These are phyloP conservation scores for Torymus tubicola DNA, from an alignment of 2,888 invertebrate genomes.

Conservation along the genomic window DNA sequence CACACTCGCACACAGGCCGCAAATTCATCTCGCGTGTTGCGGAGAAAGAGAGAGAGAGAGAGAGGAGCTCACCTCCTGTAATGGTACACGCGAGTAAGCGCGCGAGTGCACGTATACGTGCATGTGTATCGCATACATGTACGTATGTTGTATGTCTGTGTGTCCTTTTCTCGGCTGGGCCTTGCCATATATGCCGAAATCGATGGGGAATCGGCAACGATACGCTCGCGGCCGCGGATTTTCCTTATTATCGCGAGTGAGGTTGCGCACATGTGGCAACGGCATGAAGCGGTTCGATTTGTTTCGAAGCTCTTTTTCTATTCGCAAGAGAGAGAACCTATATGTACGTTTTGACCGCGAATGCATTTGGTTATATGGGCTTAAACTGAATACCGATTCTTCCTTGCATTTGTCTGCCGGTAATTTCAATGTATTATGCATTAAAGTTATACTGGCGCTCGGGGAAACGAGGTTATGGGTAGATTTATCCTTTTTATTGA, in stretches of 20 bases:
- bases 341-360: too few relatives aligned
- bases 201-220: neutral
- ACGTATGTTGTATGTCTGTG: too few relatives aligned
- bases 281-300: too few relatives aligned
- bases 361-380: neutral
- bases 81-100: neutral
- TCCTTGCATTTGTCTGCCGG: neutral
- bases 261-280: too few relatives aligned
- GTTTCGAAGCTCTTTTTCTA: too few relatives aligned
- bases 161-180: neutral
- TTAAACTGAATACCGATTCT: neutral
- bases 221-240: neutral
- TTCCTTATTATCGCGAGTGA: too few relatives aligned
- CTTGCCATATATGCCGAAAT: conserved; percentile 43
- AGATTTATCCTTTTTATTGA: too few relatives aligned
- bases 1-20: conserved; percentile 56
- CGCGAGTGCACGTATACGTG: neutral
- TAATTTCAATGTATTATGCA: too few relatives aligned
- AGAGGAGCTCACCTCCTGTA: neutral
- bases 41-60: neutral
- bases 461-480: too few relatives aligned
- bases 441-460: too few relatives aligned
- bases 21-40: conserved; percentile 70
- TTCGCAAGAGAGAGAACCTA: too few relatives aligned
- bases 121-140: too few relatives aligned